Evolutionary conservation across 2,888 invertebrate species (phyloP), one percentile per base, ranked within the genome.

Genomic region (Tipula unca): DNA sequence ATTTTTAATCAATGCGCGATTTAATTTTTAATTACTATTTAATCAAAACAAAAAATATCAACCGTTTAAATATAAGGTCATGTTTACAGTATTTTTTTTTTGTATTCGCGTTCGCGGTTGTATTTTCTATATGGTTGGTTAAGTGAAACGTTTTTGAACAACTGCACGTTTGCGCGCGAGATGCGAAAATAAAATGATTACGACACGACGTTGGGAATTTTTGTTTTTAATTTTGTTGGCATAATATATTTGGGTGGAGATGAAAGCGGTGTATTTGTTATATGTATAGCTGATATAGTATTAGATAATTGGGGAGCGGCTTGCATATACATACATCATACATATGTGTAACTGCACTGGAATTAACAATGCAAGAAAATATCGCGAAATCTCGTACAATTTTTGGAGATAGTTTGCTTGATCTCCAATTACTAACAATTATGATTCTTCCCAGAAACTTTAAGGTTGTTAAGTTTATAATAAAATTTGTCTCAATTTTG

Each of bases 11-110:
- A 25, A 25, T 69, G 69, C 69, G 25, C 69, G 69, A 69, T 69
- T 69, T 69, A 69, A 69, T 69, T 69, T 48, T 69, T 69, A 69
- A 69, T 69, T 69, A 25, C 69, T 69, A 69, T 69, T 69, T 69
- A 69, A 69, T 69, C 69, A 69, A 69, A 69, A 69, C 69, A 69
- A 69, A 69, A 69, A 69, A 25, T 25, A 69, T 69, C 69, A 69
- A 69, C 69, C 69, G 10, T 69, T 69, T 69, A 69, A 69, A 69
- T 69, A 69, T 69, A 69, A 69, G 69, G 69, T 69, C 69, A 69
- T 69, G 69, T 69, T 69, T 69, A 69, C 69, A 69, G 69, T 48
- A 69, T 69, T 69, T 69, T 69, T 20, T 69, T 69, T 69, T 69
- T 69, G 69, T 69, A 69, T 69, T 69, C 25, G 69, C 69, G 69